These are phyloP conservation scores for Dallia pectoralis DNA, from an alignment of 2,797 vertebrate genomes.

Conservation along the genomic window DNA sequence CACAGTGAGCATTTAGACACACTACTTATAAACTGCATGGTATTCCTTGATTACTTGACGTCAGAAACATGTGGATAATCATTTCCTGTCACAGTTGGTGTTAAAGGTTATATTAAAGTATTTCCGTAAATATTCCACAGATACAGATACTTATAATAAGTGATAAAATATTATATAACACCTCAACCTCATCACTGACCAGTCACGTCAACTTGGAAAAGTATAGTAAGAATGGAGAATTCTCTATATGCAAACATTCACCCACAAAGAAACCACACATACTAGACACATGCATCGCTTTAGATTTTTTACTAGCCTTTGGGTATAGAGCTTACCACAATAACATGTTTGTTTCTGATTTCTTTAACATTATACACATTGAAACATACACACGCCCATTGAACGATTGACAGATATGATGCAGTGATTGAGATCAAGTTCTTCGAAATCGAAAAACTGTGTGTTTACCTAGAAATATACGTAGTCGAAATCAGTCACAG, in stretches of 20 bases:
- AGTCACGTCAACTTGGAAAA: background rate
- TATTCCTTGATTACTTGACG: background rate
- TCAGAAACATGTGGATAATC: background rate
- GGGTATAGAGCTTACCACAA: background rate
- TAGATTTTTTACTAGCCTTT: background rate
- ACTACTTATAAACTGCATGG: background rate
- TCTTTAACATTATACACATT: background rate
- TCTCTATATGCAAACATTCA: background rate
- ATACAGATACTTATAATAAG: background rate
- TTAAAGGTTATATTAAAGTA: background rate
- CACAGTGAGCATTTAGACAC: background rate
- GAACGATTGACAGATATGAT: background rate
- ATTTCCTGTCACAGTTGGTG: too few species aligned
- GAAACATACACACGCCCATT: background rate
- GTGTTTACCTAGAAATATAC: background rate
- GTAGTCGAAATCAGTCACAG: background rate
- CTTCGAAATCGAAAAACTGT: background rate
- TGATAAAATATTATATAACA: background rate
- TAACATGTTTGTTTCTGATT: slow-evolving; percentile 4
- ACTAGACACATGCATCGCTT: background rate
- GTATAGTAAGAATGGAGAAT: background rate
- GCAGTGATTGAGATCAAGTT: background rate
- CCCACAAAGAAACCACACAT: slow-evolving; percentile 1
- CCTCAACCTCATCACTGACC: background rate
- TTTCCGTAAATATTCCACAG: background rate